Percentiles rank a stretch among this genome's conserved stretches.
These are phyloP conservation scores for Acanthurus lineatus DNA, from an alignment of 2,797 vertebrate species.

Conservation along the genomic window DNA sequence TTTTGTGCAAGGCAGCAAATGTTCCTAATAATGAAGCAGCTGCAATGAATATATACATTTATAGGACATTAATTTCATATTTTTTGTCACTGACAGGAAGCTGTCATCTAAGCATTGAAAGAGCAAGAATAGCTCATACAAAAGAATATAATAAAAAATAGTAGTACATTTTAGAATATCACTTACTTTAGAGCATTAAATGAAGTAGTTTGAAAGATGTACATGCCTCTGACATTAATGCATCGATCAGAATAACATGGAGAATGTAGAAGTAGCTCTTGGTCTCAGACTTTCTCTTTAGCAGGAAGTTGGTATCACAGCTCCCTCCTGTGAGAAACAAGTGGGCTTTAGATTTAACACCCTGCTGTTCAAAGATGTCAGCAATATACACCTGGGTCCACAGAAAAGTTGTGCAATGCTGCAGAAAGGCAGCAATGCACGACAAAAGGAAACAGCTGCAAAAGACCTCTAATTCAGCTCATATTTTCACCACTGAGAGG, in stretches of 20 bases:
- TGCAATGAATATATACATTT: background rate
- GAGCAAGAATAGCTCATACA: background rate
- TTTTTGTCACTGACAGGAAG: background rate
- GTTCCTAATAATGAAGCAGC: background rate
- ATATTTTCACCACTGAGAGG: background rate
- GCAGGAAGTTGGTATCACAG: constrained; percentile 13
- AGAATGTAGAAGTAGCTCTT: background rate
- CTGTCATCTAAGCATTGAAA: background rate
- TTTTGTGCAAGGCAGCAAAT: background rate
- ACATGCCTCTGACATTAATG: background rate
- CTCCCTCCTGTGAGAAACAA: constrained; percentile 8
- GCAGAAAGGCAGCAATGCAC: background rate
- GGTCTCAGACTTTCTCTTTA: constrained; percentile 1
- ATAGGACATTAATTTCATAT: background rate
- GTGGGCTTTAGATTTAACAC: background rate
- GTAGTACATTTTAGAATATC: background rate
- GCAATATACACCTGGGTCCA: background rate
- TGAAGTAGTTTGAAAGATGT: background rate
- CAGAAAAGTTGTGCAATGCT: background rate
- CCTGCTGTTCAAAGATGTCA: background rate
- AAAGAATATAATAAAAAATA: background rate
- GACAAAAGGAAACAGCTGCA: background rate
- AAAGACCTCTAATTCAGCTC: background rate
- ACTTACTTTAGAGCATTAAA: background rate
- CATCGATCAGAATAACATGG: background rate